Base-by-base conservation (phyloP, 1,140 invertebrate genomes). In the Argopecten irradians region DNA sequence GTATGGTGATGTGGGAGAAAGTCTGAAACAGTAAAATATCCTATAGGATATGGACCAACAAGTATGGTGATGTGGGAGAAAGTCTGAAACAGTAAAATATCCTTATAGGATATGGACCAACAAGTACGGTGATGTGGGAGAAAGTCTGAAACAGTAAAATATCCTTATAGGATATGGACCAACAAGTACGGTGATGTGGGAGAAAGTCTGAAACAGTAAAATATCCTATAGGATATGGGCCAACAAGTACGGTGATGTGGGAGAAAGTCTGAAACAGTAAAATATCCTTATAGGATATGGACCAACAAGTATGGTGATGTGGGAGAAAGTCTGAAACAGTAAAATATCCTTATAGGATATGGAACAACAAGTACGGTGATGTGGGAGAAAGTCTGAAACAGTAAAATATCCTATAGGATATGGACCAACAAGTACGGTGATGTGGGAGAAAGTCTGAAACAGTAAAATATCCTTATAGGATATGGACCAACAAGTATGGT, bases 321-420 rank as follows among this genome's bases (percentile, higher is more conserved):
- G 92, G 55, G 94, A 93, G 41, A 95, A 83, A 0, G 93, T 94
- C 94, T 95, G 92, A 8, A 92, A 92, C 22, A n/a, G 46, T 33
- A 89, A 36, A 83, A n/a, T n/a, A n/a, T n/a, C n/a, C n/a, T n/a
- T n/a, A n/a, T n/a, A n/a, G n/a, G n/a, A n/a, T n/a, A n/a, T n/a
- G n/a, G n/a, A n/a, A n/a, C 94, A n/a, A 93, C 89, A 71, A 95
- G 90, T 13, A 95, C 90, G 9, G 92, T 92, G 36, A 92, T 88
- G 89, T 94, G 92, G 55, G 94, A 93, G 41, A 95, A 83, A 0
- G 93, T 94, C 94, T 95, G 92, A 8, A 92, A 92, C 22, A n/a
- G 46, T 33, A 89, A 36, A 83, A n/a, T n/a, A n/a, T n/a, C n/a
- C n/a, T n/a, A n/a, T n/a, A n/a, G n/a, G n/a, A n/a, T n/a, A n/a